Base-by-base conservation (phyloP, 2,888 invertebrate genomes). In the Cataglyphis altisquamis region DNA sequence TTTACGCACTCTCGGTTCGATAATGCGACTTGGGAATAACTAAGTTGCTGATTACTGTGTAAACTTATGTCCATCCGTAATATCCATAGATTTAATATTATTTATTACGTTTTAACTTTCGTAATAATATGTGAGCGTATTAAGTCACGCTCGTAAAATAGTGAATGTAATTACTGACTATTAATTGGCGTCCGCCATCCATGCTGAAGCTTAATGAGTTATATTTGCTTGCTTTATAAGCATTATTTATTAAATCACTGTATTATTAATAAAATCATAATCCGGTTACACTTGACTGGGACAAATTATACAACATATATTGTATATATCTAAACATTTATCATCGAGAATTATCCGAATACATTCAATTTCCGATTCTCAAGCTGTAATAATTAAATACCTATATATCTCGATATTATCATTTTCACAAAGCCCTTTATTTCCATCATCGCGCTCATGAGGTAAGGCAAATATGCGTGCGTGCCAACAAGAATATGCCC, bases 201-300 rank as follows among this genome's bases (percentile, higher is more conserved):
- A 25, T 39, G 63, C 73, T 68, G 63, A 78, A 86, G 85, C 82
- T 68, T 86, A 78, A 82, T 86, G 82, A 86, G 74, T 78, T 82
- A 85, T 36, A 77, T 73, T 82, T 74, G 68, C 57, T 32, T 63
- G 68, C 74, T 41, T 82, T 78, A 82, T 74, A 73, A 55, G 67
- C 73, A 68, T 82, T 85, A 82, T 85, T 85, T 82, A 72, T 82
- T 74, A 78, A 39, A 52, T 73, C 68, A 60, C 78, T 78, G 68
- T 78, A 64, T 78, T 78, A 78, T 82, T 78, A 86, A 82, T 86
- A 77, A 84, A 74, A 77, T 52, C 74, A 77, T 82, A 86, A 82
- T 80, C 78, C 25, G 78, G 32, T 36, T 78, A 78, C 70, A 21
- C 12, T 21, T 25, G 32, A 72, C 45, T 60, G 45, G 32, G 12